Percentiles rank a stretch among this genome's conserved stretches.
Evolutionary conservation across 2,888 invertebrate genomes (phyloP).

Genomic region (Dynastes hyllus): DNA sequence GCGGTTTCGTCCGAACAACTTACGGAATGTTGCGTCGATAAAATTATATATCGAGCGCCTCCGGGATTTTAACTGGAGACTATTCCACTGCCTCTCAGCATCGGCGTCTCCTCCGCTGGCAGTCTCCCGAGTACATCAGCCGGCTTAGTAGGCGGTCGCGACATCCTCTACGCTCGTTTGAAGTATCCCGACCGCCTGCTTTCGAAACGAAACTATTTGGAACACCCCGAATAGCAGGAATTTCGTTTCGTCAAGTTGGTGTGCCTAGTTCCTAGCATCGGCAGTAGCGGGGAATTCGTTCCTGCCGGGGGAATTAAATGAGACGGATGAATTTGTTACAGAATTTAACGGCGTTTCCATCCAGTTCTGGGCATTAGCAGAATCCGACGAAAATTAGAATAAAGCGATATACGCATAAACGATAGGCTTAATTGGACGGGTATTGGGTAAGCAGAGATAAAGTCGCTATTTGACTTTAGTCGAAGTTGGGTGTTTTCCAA

Average conservation of each 20-base stretch:
- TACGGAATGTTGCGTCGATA: conserved; percentile 40
- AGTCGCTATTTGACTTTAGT: not conserved
- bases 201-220: conserved; percentile 33
- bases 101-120: too few species aligned
- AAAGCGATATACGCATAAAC: conserved; percentile 32
- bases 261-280: conserved; percentile 37
- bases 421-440: conserved; percentile 15
- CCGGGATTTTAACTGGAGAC: conserved; percentile 35
- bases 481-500: too few species aligned
- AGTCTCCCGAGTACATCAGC: conserved; percentile 13
- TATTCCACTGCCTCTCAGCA: conserved; percentile 23
- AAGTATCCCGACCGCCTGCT: conserved; percentile 18
- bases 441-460: not conserved
- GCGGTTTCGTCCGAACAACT: conserved; percentile 39
- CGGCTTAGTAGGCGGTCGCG: conserved; percentile 4
- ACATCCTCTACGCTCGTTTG: conserved; percentile 32
- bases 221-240: conserved; percentile 38
- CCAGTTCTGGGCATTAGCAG: conserved; percentile 23
- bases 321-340: conserved; percentile 47
- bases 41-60: conserved; percentile 38
- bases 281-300: conserved; percentile 28
- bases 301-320: conserved; percentile 41
- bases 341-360: conserved; percentile 41
- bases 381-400: conserved; percentile 44
- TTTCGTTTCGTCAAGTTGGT: conserved; percentile 40